Base-by-base conservation (phyloP, 2,113 vertebrate genomes). In the Phrynocephalus versicolor region DNA sequence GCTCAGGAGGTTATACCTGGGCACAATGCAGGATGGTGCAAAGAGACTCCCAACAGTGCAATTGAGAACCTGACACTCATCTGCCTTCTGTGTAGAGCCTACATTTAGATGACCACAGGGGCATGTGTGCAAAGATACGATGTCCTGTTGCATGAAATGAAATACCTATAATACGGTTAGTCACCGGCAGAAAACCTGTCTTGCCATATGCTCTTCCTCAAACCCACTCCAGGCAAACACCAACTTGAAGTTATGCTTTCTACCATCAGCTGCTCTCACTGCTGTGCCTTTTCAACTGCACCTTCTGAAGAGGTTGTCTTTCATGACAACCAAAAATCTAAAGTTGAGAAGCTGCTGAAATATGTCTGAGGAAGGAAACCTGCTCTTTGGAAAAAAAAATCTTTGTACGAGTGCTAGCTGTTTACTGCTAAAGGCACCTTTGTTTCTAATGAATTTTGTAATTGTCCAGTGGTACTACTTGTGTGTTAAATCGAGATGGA, bases 81-180 rank as follows among this genome's bases (percentile, higher is more conserved):
- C 9, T 25, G n/a, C 64, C 83, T 85, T 85, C 74, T 85, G 64
- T n/a, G 55, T 85, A 64, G 55, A 79, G 70, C 58, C 45, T 33
- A 39, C 83, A 78, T 79, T 70, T 70, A 58, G 78, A 64, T 41
- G 75, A 78, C 23, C 35, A 70, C 65, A 78, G 45, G 5, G 45
- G 35, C 65, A 71, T 70, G 65, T 15, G 10, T 60, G 57, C 55
- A 70, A 79, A 51, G 27, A 58, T 70, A 39, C 35, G n/a, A n/a
- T 58, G 64, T 71, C 51, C 51, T 39, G 30, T 41, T n/a, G 25
- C 67, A 78, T 70, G 75, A 85, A 85, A 85, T 57, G 51, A 78
- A 70, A 79, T 71, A 85, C 51, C 51, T 78, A 75, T 58, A 55
- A 79, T 60, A 58, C 41, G 60, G 67, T 79, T 79, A 85, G 33